These are phyloP conservation scores for Ptiloglossa arizonensis DNA, from an alignment of 1,140 invertebrate genomes.

Conservation along the genomic window DNA sequence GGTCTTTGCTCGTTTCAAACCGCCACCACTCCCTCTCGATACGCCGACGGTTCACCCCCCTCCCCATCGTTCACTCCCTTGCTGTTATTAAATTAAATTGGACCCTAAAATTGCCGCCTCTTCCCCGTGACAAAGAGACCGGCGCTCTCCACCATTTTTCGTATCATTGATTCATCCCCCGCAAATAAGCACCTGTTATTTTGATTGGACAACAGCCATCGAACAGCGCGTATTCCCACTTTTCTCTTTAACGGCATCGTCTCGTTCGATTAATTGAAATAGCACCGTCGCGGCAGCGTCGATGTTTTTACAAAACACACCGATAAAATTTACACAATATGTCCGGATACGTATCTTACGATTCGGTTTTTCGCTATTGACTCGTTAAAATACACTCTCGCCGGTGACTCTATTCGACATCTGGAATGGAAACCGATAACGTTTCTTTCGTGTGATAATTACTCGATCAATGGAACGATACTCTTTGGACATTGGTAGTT, in stretches of 20 bases:
- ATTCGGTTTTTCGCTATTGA: too few species aligned
- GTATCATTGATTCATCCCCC: conserved; percentile 51
- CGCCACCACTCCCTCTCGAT: conserved; percentile 53
- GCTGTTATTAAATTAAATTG: conserved; percentile 79
- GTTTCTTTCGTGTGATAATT: too few species aligned
- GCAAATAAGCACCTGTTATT: conserved; percentile 52
- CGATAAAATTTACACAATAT: too few species aligned
- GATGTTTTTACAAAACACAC: neutral
- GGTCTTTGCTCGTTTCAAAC: conserved; percentile 73
- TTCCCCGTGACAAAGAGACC: conserved; percentile 70
- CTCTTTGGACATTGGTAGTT: too few species aligned
- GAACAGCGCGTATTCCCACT: conserved; percentile 27
- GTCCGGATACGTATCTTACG: too few species aligned
- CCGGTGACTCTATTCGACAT: too few species aligned
- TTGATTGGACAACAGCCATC: conserved; percentile 51
- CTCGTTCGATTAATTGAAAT: conserved; percentile 36
- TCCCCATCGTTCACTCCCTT: conserved; percentile 27
- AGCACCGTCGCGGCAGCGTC: conserved; percentile 3
- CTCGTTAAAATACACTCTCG: too few species aligned
- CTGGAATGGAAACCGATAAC: too few species aligned
- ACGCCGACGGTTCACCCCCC: conserved; percentile 1
- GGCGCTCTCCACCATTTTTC: conserved; percentile 56
- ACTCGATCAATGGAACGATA: too few species aligned
- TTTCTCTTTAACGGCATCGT: conserved; percentile 22
- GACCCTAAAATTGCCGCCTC: conserved; percentile 74